These are phyloP conservation scores for Melanerpes aurifrons DNA, from an alignment of 2,113 vertebrate species.

Conservation along the genomic window DNA sequence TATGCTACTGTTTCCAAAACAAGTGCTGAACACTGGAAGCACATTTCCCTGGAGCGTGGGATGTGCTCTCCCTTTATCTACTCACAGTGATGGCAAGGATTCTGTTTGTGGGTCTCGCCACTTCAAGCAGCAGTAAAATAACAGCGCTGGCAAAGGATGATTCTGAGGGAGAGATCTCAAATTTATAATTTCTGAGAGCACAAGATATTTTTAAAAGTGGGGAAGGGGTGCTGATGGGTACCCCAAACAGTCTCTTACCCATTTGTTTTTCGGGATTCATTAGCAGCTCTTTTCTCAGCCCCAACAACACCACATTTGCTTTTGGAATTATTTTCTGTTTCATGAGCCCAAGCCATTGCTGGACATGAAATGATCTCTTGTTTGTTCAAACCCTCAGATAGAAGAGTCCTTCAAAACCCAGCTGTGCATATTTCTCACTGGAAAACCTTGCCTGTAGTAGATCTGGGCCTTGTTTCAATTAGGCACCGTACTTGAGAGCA, in stretches of 20 bases:
- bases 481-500: background rate
- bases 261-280: accelerated
- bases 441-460: background rate
- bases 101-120: accelerated
- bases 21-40: background rate
- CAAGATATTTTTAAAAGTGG: background rate
- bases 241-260: no score
- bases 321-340: background rate
- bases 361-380: accelerated
- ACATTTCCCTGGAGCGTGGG: accelerated
- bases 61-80: background rate
- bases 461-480: background rate
- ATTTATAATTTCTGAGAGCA: accelerated
- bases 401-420: background rate
- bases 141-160: no score
- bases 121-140: background rate
- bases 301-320: background rate
- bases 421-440: accelerated
- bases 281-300: background rate
- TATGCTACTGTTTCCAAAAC: background rate
- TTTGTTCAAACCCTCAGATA: accelerated
- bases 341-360: accelerated
- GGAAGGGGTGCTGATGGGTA: background rate
- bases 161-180: background rate
- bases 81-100: accelerated